Evolutionary conservation across 1,140 invertebrate genomes (phyloP), one percentile per base, ranked within the genome.

Genomic region (Drosophila triauraria): DNA sequence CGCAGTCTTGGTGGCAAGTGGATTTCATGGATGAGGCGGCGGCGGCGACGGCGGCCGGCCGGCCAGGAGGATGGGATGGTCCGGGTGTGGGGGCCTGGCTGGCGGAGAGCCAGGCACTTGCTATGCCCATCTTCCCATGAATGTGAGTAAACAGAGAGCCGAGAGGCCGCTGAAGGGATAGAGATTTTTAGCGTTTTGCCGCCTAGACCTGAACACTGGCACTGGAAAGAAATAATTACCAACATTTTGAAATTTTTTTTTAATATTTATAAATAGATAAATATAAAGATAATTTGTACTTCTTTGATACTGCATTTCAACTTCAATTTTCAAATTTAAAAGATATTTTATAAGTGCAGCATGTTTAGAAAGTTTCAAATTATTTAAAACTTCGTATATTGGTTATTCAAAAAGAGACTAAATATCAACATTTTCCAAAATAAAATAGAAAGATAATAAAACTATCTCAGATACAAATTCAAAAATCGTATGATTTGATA

Each of bases 171-270:
- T 20, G 23, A 9, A 40, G 67, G 38, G 20, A 54, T 68, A 74
- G 83, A 76, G 69, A 79, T 88, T 85, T 56, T 88, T 90, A 88
- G 75, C 84, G 76, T 87, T 87, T 87, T 83, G 68, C 84, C 84
- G 83, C 76, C 79, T 78, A 57, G 67, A 78, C 48, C 60, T 43
- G 25, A 40, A 10, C 40, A 9, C 8, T 6, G 4, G 2, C 69
- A 72, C 57, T 40, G 42, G 7, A 10, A 53, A 23, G 40, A 67
- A 54, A 23, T 8, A 12, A 2, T 12, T 13, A 6, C n/a, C 0
- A 12, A 6, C 6, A 35, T 20, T 4, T 8, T 4, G 1, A 13
- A 6, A 5, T 1, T 4, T 2, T 12, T 42, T 42, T 27, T 0
- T 6, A 12, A 10, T 20, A 20, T 20, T 20, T 20, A 20, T 20